phyloP scores from a whole-genome alignment of 2,797 vertebrate species.

The Characodon lateralis region DNA sequence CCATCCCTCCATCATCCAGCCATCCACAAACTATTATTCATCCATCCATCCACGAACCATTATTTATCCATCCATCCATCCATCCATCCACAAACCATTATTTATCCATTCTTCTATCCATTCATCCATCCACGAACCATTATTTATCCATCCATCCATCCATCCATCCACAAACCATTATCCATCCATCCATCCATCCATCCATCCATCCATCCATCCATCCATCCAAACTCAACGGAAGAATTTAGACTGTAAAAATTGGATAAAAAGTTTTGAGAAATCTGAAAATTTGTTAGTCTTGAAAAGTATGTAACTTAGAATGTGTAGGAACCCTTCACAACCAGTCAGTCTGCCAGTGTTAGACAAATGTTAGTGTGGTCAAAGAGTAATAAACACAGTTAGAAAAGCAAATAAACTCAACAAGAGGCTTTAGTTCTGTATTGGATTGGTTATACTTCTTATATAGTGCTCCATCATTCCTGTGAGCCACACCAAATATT shows the following conservation, averaged over 20 bases:
- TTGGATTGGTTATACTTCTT: slow-evolving; percentile 1
- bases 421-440: neutral
- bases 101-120: neutral
- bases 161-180: no score
- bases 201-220: neutral
- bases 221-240: neutral
- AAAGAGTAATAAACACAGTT: slow-evolving; percentile 14
- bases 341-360: neutral
- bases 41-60: neutral
- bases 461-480: slow-evolving; percentile 1
- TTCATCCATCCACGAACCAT: neutral
- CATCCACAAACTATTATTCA: neutral
- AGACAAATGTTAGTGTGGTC: slow-evolving; percentile 60
- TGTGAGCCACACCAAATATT: slow-evolving; percentile 21
- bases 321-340: neutral
- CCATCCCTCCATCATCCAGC: no score
- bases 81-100: neutral
- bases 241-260: neutral
- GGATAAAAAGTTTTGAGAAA: neutral
- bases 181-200: neutral
- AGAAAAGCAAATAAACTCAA: slow-evolving; percentile 26
- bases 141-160: neutral
- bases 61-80: neutral
- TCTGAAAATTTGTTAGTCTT: neutral
- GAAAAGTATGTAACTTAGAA: neutral